Evolutionary conservation across 1,140 invertebrate species (phyloP), one percentile per base, ranked within the genome.

Genomic region (Conus ventricosus): DNA sequence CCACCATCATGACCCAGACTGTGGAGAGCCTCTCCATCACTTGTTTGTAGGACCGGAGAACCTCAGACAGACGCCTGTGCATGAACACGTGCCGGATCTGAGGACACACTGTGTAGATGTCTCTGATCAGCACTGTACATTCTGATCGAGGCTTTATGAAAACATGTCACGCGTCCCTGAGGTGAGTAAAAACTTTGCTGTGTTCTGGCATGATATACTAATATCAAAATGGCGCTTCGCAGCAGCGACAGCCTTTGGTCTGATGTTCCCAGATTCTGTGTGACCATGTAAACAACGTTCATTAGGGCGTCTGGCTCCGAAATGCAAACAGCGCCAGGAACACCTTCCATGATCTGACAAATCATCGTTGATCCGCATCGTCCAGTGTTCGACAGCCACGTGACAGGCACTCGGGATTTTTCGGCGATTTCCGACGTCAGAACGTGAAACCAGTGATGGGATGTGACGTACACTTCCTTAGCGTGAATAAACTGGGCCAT

Each of bases 351-450:
- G 7, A 85, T 57, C 60, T 85, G 84, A 7, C 20, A 25, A 7
- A 85, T 53, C 13, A 85, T 39, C 27, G 84, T 85, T 13, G 84
- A 85, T 17, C 84, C 84, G 67, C 84, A 85, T 27, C 84, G 55
- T 15, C 84, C 84, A n/a, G 63, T 85, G 84, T 53, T 85, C 15
- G 84, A 85, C 20, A 85, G 15, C 84, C 84, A 85, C 71, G 71
- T 85, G 84, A 85, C 60, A 11, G 84, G 84, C 0, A 85, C 60
- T 54, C 71, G 84, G 71, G n/a, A 75, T n/a, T 71, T 60, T 39
- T 57, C 84, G 39, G 55, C 23, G 10, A 81, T 67, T 57, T 85
- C 60, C 84, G 84, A 23, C 84, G 84, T 55, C 55, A 85, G 39
- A 27, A 51, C 20, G 60, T 85, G 84, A 60, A 85, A 85, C 27